Conservation (phyloP, 2,888 invertebrate genomes). For the Timandra comae region DNA sequence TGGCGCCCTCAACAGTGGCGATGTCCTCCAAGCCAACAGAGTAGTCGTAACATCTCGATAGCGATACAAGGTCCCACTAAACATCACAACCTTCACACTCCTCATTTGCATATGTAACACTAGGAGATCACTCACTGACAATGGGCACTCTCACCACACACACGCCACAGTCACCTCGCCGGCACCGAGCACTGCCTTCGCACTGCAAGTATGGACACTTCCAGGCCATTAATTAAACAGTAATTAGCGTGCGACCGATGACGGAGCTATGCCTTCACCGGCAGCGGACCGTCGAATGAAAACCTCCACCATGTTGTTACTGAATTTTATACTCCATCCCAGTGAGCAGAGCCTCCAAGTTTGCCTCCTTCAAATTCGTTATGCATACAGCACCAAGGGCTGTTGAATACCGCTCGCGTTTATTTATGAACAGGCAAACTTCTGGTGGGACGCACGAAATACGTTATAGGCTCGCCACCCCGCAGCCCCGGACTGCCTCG, state of each 20-base stretch:
- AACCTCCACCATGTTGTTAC: slow-evolving; percentile 76
- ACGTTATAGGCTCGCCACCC: slow-evolving; percentile 69
- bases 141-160: slow-evolving; percentile 20
- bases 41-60: too few species aligned
- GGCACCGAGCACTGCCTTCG: slow-evolving; percentile 4
- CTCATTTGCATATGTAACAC: slow-evolving; percentile 39
- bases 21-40: too few species aligned
- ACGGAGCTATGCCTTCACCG: slow-evolving; percentile 74
- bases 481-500: slow-evolving; percentile 38
- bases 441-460: slow-evolving; percentile 72
- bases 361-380: slow-evolving; percentile 78
- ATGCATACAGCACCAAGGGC: slow-evolving; percentile 79
- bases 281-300: slow-evolving; percentile 74
- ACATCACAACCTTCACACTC: slow-evolving; percentile 40
- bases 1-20: too few species aligned
- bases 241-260: slow-evolving; percentile 52
- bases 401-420: slow-evolving; percentile 78
- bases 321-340: slow-evolving; percentile 78
- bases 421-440: slow-evolving; percentile 78
- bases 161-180: slow-evolving; percentile 17
- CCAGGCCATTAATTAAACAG: slow-evolving; percentile 26
- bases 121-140: slow-evolving; percentile 1
- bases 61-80: too few species aligned
- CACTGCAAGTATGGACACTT: slow-evolving; percentile 6
- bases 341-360: slow-evolving; percentile 76